Conservation (phyloP, 2,797 vertebrate genomes). For the Lithobates pipiens region DNA sequence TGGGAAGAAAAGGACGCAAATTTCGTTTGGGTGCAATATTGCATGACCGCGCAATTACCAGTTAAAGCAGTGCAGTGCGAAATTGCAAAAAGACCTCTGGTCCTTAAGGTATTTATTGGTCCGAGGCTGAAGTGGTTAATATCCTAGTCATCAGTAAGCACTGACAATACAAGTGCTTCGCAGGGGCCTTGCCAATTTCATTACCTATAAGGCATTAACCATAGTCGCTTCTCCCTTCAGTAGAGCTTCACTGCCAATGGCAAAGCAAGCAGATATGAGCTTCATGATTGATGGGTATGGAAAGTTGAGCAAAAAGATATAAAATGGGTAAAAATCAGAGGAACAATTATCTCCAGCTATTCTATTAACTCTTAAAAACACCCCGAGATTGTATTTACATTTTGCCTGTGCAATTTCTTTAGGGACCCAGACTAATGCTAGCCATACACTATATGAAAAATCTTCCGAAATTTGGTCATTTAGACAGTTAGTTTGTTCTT, state of each 20-base stretch:
- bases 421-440: not conserved
- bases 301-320: not conserved
- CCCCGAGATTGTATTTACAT: not conserved
- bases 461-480: no score
- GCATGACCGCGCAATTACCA: no score
- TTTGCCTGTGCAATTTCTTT: not conserved
- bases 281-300: not conserved
- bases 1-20: no score
- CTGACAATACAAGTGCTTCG: not conserved
- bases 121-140: no score
- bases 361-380: not conserved
- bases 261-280: not conserved
- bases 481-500: no score
- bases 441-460: no score
- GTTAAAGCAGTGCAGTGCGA: no score
- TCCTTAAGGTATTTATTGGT: no score
- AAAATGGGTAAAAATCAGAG: not conserved
- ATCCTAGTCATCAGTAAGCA: not conserved
- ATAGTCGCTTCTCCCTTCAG: not conserved
- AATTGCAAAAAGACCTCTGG: no score
- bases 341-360: not conserved
- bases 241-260: not conserved
- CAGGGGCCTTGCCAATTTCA: not conserved
- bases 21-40: no score
- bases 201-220: not conserved